Percentiles rank a stretch among this genome's conserved stretches.
These are phyloP conservation scores for Tychaedon coryphoeus DNA, from an alignment of 2,113 vertebrate species.

Conservation along the genomic window DNA sequence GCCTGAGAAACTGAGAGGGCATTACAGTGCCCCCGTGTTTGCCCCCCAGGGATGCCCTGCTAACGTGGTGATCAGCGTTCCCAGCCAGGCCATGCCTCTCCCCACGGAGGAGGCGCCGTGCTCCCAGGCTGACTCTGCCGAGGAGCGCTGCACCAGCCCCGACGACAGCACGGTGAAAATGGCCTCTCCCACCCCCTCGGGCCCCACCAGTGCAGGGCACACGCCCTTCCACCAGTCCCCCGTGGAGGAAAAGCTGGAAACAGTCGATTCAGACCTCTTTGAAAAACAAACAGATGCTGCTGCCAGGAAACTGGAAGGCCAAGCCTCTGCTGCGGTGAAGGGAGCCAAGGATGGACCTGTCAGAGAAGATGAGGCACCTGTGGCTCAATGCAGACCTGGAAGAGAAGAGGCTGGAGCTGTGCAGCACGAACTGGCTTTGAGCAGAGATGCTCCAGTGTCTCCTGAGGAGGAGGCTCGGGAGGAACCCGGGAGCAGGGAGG, in stretches of 20 bases:
- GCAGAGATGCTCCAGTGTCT: neutral
- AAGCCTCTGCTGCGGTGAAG: neutral
- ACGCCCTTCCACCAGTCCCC: conserved; percentile 93
- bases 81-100: neutral
- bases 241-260: conserved; percentile 84
- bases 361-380: neutral
- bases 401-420: neutral
- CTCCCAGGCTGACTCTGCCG: conserved; percentile 70
- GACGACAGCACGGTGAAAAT: conserved; percentile 95
- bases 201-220: conserved; percentile 90
- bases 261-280: conserved; percentile 70
- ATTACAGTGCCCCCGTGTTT: conserved; percentile 74
- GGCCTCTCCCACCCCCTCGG: conserved; percentile 90
- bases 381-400: neutral
- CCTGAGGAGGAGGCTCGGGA: neutral
- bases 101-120: conserved; percentile 19
- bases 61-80: neutral
- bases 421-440: neutral
- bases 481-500: neutral
- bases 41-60: conserved; percentile 38
- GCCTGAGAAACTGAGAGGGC: conserved; percentile 80
- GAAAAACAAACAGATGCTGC: conserved; percentile 58
- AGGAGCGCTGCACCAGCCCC: conserved; percentile 89
- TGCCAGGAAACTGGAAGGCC: conserved; percentile 54
- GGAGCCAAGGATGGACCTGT: neutral